Evolutionary conservation across 2,888 invertebrate species (phyloP).

Genomic region (Amphipyra berbera): DNA sequence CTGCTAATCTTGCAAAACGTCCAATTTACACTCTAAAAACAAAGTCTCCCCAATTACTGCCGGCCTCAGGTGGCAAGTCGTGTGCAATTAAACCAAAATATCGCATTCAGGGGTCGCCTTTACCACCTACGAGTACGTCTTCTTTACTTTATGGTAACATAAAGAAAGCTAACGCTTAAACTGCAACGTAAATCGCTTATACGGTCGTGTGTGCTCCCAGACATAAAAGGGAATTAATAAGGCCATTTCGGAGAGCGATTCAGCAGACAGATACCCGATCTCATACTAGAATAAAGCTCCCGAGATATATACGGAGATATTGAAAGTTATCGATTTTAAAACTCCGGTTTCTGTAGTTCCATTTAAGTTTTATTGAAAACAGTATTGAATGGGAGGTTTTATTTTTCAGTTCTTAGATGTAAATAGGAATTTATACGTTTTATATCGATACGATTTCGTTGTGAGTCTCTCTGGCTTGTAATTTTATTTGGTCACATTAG

Average conservation of each 20-base stretch:
- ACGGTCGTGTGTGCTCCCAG: constrained; percentile 75
- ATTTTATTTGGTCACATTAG: constrained; percentile 1
- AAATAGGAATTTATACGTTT: constrained; percentile 44
- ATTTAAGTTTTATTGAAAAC: constrained; percentile 67
- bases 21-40: constrained; percentile 43
- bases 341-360: constrained; percentile 68
- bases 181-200: constrained; percentile 81
- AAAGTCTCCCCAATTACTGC: constrained; percentile 60
- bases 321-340: constrained; percentile 85
- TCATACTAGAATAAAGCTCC: constrained; percentile 71
- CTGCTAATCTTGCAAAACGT: constrained; percentile 17
- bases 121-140: constrained; percentile 67
- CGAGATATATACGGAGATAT: constrained; percentile 79
- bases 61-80: constrained; percentile 79
- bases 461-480: background rate
- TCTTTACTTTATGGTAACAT: constrained; percentile 84
- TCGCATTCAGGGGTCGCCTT: constrained; percentile 70
- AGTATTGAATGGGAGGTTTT: constrained; percentile 60
- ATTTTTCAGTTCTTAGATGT: constrained; percentile 31
- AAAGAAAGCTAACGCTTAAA: constrained; percentile 86
- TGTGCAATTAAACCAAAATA: constrained; percentile 82
- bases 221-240: constrained; percentile 89
- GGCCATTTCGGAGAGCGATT: constrained; percentile 83
- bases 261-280: constrained; percentile 77
- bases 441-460: constrained; percentile 26